Evolutionary conservation across 2,113 vertebrate genomes (phyloP).

Genomic region (Laticauda colubrina): DNA sequence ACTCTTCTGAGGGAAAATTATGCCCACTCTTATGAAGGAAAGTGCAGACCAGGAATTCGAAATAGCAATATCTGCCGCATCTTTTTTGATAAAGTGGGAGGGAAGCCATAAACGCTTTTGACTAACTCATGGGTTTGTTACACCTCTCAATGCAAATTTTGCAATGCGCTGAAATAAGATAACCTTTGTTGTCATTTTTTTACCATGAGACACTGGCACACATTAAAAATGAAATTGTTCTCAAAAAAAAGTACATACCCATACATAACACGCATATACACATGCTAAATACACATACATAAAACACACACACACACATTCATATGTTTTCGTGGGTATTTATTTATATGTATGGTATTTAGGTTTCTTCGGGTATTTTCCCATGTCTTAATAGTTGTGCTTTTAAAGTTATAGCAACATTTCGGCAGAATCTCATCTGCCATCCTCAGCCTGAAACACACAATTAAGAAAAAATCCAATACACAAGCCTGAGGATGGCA

Average conservation of each 20-base stretch:
- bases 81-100: not conserved
- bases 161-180: not conserved
- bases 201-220: not conserved
- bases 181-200: too few relatives aligned
- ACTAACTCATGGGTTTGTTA: not conserved
- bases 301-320: too few relatives aligned
- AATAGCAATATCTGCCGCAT: not conserved
- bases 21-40: not conserved
- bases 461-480: too few relatives aligned
- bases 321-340: too few relatives aligned
- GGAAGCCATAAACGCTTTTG: not conserved
- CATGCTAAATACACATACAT: not conserved
- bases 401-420: too few relatives aligned
- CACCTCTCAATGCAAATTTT: not conserved
- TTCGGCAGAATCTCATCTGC: too few relatives aligned
- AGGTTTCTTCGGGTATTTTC: too few relatives aligned
- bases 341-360: too few relatives aligned
- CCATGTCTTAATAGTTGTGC: too few relatives aligned
- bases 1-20: not conserved
- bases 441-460: too few relatives aligned
- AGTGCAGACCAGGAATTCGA: not conserved
- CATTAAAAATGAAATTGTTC: not conserved
- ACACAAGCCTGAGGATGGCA: too few relatives aligned
- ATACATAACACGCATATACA: not conserved
- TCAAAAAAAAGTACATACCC: too few relatives aligned